Percentiles rank a stretch among this genome's conserved stretches.
These are phyloP conservation scores for Copsychus sechellarum DNA, from an alignment of 2,113 vertebrate species.

Conservation along the genomic window DNA sequence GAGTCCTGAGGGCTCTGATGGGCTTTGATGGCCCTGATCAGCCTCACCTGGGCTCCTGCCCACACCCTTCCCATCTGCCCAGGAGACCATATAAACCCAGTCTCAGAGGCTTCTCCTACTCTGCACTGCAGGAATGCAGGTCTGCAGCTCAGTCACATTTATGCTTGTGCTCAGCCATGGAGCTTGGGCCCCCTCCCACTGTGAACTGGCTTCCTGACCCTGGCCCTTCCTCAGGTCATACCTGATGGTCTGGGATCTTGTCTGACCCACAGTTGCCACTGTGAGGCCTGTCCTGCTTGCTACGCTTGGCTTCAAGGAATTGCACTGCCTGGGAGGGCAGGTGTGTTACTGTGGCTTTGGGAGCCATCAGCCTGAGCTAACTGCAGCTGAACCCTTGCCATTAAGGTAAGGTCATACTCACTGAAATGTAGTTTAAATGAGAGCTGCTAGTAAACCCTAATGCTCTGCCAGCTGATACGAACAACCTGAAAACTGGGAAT, in stretches of 20 bases:
- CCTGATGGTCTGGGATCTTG: neutral
- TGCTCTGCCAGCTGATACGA: neutral
- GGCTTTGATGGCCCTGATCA: neutral
- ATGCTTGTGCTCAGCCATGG: accelerated
- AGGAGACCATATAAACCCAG: neutral
- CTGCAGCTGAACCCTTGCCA: neutral
- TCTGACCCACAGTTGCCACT: accelerated
- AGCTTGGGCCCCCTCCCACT: accelerated
- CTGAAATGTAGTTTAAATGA: neutral
- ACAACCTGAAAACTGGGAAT: neutral
- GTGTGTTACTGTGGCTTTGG: too few relatives aligned
- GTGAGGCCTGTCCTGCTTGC: neutral
- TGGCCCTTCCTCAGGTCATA: neutral
- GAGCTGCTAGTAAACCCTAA: neutral
- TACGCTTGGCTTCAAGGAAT: neutral
- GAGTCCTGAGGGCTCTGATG: neutral
- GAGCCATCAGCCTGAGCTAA: neutral
- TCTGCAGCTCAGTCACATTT: accelerated
- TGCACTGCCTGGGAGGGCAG: neutral
- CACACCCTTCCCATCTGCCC: neutral
- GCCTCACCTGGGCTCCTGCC: neutral
- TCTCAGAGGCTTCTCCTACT: accelerated
- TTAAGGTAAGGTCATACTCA: neutral
- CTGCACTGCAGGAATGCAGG: accelerated
- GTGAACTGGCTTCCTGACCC: neutral